Base-by-base conservation (phyloP, 2,113 vertebrate genomes). In the Thamnophis sirtalis region DNA sequence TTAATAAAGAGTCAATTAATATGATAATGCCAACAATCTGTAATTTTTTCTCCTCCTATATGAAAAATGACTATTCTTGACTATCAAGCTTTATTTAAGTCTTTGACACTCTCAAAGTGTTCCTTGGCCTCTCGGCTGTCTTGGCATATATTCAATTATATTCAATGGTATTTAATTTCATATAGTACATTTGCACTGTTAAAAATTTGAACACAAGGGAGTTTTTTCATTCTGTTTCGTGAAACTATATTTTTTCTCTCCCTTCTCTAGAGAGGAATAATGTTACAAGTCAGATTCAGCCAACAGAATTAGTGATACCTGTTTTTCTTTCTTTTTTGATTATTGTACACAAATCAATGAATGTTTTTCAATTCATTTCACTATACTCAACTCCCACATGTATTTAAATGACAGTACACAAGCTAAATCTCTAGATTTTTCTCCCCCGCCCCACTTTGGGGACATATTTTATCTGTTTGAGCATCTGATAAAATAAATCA, bases 271-370 rank as follows among this genome's bases (percentile, higher is more conserved):
- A 84, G 22, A 58, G 84, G 50, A 86, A 89, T 49, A 86, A 92
- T 92, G 48, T 51, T 56, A 84, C 88, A 89, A 60, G 86, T 94
- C 38, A 90, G 58, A 93, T 93, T 87, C 90, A 94, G 50, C 17
- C 93, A 92, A 54, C 90, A 54, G 53, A 91, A 92, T 56, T 93
- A 96, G 63, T 80, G 58, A 86, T 94, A 94, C 33, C 87, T 95
- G 60, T 94, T 88, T 91, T 92, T n/a, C 92, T 86, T 90, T 68
- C 84, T 86, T 24, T 68, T 92, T 53, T 80, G 85, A 91, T 68
- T 26, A 50, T 24, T 43, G 43, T 55, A 21, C n/a, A 84, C 55
- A 87, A 90, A 88, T 86, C 88, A 89, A 84, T 92, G 84, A 89
- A 89, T 43, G 55, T 50, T 89, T 38, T 63, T 88, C 54, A 43